Evolutionary conservation across 2,113 vertebrate species (phyloP).

Genomic region (Gorsachius goisagi): DNA sequence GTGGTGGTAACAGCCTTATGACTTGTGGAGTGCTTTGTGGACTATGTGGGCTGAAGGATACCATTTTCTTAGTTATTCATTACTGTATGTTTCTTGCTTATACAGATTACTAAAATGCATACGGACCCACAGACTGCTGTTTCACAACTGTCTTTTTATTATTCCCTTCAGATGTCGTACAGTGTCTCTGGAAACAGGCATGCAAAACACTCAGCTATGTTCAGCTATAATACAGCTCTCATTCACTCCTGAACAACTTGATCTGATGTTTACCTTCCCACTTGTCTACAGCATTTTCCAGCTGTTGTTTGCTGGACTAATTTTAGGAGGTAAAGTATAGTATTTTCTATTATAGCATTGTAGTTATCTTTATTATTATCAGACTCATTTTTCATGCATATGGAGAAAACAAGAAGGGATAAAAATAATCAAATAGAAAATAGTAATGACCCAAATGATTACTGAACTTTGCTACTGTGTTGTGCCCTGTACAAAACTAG

Average conservation of each 20-base stretch:
- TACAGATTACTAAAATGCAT: neutral
- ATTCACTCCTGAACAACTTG: conserved; percentile 83
- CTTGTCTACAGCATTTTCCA: conserved; percentile 97
- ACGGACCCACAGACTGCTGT: neutral
- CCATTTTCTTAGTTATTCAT: neutral
- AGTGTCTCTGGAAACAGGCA: conserved; percentile 91
- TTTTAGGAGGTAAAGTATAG: conserved; percentile 78
- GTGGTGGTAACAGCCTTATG: neutral
- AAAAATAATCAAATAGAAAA: neutral
- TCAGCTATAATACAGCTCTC: conserved; percentile 94
- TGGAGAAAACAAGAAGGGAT: neutral
- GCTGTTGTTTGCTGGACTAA: conserved; percentile 66
- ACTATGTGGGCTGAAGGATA: neutral
- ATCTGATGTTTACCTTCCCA: conserved; percentile 90
- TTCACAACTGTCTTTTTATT: neutral
- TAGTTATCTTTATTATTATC: neutral
- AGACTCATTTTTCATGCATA: neutral
- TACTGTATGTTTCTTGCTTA: neutral
- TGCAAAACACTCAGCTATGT: conserved; percentile 94
- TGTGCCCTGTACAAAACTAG: neutral
- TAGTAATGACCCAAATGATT: neutral
- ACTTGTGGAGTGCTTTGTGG: neutral
- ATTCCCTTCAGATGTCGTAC: conserved; percentile 84
- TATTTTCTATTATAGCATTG: neutral
- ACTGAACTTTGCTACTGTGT: neutral